Evolutionary conservation across 1,140 invertebrate genomes (phyloP), one percentile per base, ranked within the genome.

Genomic region (Rhizoglyphus robini): DNA sequence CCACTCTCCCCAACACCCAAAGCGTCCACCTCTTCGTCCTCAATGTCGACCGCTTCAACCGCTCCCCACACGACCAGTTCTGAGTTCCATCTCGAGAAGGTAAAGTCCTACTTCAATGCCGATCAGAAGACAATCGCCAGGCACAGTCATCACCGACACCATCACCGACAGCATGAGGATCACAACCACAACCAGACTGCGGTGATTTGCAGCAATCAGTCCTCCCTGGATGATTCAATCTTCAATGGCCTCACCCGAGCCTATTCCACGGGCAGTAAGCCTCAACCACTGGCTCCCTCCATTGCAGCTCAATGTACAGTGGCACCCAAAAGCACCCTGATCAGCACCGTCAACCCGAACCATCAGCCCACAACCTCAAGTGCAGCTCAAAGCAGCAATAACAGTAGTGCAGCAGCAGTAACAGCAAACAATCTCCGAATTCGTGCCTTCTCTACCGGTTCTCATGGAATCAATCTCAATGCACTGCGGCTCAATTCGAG

Each of bases 181-280:
- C 8, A 25, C 51, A 27, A 25, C 51, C 36, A 41, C 36, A 41
- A 41, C 36, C 8, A 41, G 36, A 41, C 8, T 41, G 8, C 8
- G 36, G 18, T 41, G 36, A 41, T 11, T 41, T 41, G n/a, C n/a
- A n/a, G n/a, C n/a, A n/a, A n/a, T n/a, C n/a, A n/a, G n/a, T n/a
- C n/a, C n/a, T 46, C 41, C 2, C 18, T 23, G 15, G 54, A 58
- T 34, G 54, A 58, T 34, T 18, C 54, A 3, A 30, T 58, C 15
- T 34, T 58, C 54, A 46, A 46, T 51, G 23, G 18, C 1, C 29
- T 51, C 3, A 60, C 58, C 13, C 58, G 58, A 2, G 58, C 58
- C n/a, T 60, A 60, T 46, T 60, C 58, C 11, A 60, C 38, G 3
- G 58, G 58, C n/a, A 60, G 58, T 46, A 34, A 46, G 11, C 58